These are phyloP conservation scores for Zalophus californianus DNA, from an alignment of 2,797 vertebrate genomes.

Conservation along the genomic window DNA sequence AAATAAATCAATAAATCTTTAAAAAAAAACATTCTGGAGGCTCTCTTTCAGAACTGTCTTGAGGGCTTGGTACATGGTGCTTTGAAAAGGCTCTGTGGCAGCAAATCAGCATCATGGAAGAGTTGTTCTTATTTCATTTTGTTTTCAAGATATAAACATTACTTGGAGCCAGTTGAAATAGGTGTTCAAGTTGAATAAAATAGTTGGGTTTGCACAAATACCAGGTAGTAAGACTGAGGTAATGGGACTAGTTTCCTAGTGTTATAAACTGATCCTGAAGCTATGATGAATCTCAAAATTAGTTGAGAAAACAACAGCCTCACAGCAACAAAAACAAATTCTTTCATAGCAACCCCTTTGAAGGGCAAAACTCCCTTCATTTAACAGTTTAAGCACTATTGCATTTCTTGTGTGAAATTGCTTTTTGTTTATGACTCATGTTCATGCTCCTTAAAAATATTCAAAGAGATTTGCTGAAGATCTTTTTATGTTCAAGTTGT, in stretches of 20 bases:
- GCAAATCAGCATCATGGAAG: neutral
- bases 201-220: slow-evolving; percentile 3
- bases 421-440: neutral
- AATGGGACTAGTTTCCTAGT: neutral
- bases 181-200: neutral
- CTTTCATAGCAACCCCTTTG: neutral
- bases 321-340: slow-evolving; percentile 17
- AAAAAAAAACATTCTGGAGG: neutral
- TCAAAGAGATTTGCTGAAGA: slow-evolving; percentile 13
- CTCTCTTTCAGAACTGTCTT: slow-evolving; percentile 1
- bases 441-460: slow-evolving; percentile 12
- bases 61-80: neutral
- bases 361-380: neutral
- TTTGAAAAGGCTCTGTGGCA: neutral
- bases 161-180: neutral
- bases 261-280: neutral
- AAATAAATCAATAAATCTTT: too few species aligned
- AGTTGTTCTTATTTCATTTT: neutral
- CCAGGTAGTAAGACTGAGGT: neutral
- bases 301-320: neutral
- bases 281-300: slow-evolving; percentile 10
- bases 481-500: slow-evolving; percentile 58
- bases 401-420: neutral
- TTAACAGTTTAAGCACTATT: neutral
- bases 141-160: neutral